These are phyloP conservation scores for Conistra vaccinii DNA, from an alignment of 2,888 invertebrate genomes.

Conservation along the genomic window DNA sequence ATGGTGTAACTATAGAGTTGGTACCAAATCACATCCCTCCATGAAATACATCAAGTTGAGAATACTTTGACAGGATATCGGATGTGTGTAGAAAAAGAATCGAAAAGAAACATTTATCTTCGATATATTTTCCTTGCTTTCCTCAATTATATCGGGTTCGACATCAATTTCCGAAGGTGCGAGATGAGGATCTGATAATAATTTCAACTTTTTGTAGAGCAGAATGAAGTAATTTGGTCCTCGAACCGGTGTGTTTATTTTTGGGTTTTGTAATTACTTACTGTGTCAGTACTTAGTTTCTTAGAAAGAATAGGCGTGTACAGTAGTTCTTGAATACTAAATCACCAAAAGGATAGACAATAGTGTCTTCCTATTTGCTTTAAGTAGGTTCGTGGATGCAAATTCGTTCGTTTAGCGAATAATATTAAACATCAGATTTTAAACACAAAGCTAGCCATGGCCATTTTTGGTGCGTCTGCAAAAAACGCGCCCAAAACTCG, in stretches of 20 bases:
- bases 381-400: not conserved
- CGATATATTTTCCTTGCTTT: constrained; percentile 58
- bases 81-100: constrained; percentile 44
- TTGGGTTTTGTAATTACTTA: constrained; percentile 10
- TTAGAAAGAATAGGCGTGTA: not conserved
- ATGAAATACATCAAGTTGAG: constrained; percentile 31
- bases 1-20: not conserved
- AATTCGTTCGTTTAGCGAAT: not conserved
- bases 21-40: not conserved
- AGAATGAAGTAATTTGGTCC: constrained; percentile 26
- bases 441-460: not conserved
- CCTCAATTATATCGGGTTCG: constrained; percentile 56
- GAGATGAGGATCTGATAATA: constrained; percentile 47
- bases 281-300: not conserved
- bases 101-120: constrained; percentile 54
- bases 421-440: not conserved
- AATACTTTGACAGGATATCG: constrained; percentile 40
- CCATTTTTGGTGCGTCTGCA: not conserved
- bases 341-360: not conserved
- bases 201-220: constrained; percentile 23
- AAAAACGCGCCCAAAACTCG: too few relatives aligned
- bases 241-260: constrained; percentile 2
- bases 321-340: not conserved
- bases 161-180: constrained; percentile 55
- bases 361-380: not conserved